A percentile compares a stretch with the other conserved stretches of the same genome.
Evolutionary conservation across 2,888 invertebrate genomes (phyloP).

Genomic region (Agrotis segetum): DNA sequence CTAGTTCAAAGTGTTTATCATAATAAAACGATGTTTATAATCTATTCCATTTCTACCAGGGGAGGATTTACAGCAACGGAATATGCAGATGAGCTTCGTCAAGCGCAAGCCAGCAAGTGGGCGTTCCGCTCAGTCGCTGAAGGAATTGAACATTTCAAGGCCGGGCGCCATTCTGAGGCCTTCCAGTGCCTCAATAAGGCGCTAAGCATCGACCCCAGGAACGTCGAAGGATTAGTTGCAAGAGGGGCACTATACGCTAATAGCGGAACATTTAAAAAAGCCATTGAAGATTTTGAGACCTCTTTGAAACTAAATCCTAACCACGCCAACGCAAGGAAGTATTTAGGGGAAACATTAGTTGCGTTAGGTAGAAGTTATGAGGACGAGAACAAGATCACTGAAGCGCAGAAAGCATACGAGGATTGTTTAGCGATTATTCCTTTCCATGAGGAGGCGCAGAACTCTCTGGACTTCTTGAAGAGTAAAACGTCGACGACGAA

Average conservation of each 20-base stretch:
- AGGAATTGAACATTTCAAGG: conserved; percentile 98
- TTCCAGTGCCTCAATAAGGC: conserved; percentile 98
- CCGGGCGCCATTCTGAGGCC: conserved; percentile 97
- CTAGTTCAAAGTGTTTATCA: too few species aligned
- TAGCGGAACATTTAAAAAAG: conserved; percentile 97
- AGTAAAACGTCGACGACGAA: conserved; percentile 91
- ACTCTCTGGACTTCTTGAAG: conserved; percentile 95
- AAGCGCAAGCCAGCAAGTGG: conserved; percentile 98
- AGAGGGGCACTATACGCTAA: conserved; percentile 98
- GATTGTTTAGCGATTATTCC: conserved; percentile 96
- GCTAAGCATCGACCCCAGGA: conserved; percentile 96
- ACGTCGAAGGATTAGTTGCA: conserved; percentile 98
- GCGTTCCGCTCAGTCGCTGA: conserved; percentile 98
- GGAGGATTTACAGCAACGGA: conserved; percentile 95
- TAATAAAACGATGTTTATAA: neutral
- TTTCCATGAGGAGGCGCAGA: conserved; percentile 96
- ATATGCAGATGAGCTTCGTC: conserved; percentile 95
- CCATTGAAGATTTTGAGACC: conserved; percentile 98
- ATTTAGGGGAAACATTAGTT: conserved; percentile 97
- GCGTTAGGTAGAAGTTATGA: conserved; percentile 97
- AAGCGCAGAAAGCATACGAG: conserved; percentile 96
- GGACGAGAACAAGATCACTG: conserved; percentile 96
- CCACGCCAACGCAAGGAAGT: conserved; percentile 98
- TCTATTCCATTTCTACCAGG: conserved; percentile 81
- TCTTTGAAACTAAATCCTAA: conserved; percentile 97